These are phyloP conservation scores for Drosophila birchii DNA, from an alignment of 2,888 invertebrate species.

Conservation along the genomic window DNA sequence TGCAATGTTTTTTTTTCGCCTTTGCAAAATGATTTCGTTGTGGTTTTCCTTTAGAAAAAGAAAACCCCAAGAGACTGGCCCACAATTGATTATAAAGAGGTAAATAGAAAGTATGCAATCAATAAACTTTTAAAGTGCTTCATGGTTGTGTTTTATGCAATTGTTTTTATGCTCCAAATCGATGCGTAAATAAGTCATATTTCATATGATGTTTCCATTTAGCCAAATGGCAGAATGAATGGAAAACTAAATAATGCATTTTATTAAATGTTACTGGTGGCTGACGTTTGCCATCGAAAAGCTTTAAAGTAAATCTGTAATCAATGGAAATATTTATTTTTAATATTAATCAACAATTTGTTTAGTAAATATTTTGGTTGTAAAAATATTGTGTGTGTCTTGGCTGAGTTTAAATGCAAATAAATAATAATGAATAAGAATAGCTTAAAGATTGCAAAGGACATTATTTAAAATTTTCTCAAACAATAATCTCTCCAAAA, in stretches of 20 bases:
- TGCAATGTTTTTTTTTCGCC: conserved; percentile 3
- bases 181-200: conserved; percentile 13
- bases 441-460: too few species aligned
- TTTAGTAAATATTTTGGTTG: neutral
- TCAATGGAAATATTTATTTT: neutral
- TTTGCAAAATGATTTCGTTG: conserved; percentile 21
- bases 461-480: neutral
- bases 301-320: neutral
- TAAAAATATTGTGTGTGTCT: neutral
- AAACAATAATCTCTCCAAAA: neutral
- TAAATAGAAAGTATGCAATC: conserved; percentile 29
- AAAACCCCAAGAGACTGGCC: conserved; percentile 5
- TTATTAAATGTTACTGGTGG: neutral
- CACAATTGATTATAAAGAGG: conserved; percentile 19
- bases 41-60: conserved; percentile 9
- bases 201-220: conserved; percentile 8
- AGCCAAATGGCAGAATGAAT: neutral
- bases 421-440: neutral
- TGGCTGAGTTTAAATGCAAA: neutral
- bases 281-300: neutral
- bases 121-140: conserved; percentile 12
- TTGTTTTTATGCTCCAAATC: neutral
- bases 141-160: neutral
- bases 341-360: neutral
- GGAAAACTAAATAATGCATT: conserved; percentile 9